A percentile compares a stretch with the other conserved stretches of the same genome.
These are phyloP conservation scores for Drosophila serrata DNA, from an alignment of 1,140 invertebrate species.

Conservation along the genomic window DNA sequence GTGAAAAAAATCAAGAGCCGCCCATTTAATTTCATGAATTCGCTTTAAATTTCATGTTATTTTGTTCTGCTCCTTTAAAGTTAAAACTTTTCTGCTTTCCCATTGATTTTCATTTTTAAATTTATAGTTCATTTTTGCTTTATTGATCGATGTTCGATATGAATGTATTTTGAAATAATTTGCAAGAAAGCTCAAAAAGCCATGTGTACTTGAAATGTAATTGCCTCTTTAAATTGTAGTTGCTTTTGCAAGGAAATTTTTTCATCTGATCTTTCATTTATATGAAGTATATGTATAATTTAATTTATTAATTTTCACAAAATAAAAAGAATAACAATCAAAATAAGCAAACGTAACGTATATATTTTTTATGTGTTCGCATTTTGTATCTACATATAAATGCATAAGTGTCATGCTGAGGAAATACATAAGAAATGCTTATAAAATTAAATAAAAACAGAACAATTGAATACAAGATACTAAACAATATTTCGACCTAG, in stretches of 20 bases:
- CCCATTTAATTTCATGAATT: slow-evolving; percentile 9
- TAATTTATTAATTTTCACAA: slow-evolving; percentile 52
- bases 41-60: not conserved
- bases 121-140: not conserved
- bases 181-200: slow-evolving; percentile 34
- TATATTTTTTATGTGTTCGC: slow-evolving; percentile 55
- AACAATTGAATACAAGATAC: slow-evolving; percentile 43
- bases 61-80: not conserved
- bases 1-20: slow-evolving; percentile 9
- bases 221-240: slow-evolving; percentile 36
- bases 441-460: slow-evolving; percentile 45
- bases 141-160: not conserved
- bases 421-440: slow-evolving; percentile 71
- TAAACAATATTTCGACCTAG: slow-evolving; percentile 10
- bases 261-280: slow-evolving; percentile 16
- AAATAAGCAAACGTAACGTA: slow-evolving; percentile 42
- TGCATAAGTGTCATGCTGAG: slow-evolving; percentile 66
- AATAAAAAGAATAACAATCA: slow-evolving; percentile 11
- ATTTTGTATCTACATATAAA: slow-evolving; percentile 68
- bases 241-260: slow-evolving; percentile 16
- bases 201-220: slow-evolving; percentile 24
- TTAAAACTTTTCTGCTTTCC: not conserved
- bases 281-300: slow-evolving; percentile 42
- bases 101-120: slow-evolving; percentile 4
- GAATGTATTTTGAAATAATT: slow-evolving; percentile 54